Percentiles rank a stretch among this genome's conserved stretches.
These are phyloP conservation scores for Ennomos quercinarius DNA, from an alignment of 2,888 invertebrate genomes.

Conservation along the genomic window DNA sequence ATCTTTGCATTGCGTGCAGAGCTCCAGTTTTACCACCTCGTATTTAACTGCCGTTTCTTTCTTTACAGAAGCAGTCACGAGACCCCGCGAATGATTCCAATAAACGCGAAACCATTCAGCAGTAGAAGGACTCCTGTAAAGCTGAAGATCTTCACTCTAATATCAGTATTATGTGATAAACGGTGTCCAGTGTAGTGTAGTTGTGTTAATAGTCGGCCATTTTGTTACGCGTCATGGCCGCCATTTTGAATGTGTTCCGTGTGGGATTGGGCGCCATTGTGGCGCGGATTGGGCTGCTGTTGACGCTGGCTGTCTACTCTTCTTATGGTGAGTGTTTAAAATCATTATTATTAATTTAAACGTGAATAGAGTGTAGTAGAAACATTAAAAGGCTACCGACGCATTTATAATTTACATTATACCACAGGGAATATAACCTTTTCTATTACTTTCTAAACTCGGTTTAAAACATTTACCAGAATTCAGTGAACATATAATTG, in stretches of 20 bases:
- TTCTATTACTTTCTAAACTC: too few relatives aligned
- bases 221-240: slow-evolving; percentile 62
- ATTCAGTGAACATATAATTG: too few relatives aligned
- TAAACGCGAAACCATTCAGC: slow-evolving; percentile 46
- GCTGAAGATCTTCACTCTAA: slow-evolving; percentile 48
- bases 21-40: background rate
- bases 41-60: slow-evolving; percentile 26
- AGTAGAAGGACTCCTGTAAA: slow-evolving; percentile 48
- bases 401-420: too few relatives aligned
- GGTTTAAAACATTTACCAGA: too few relatives aligned
- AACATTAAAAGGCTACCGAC: too few relatives aligned
- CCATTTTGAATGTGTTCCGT: slow-evolving; percentile 65
- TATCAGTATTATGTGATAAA: slow-evolving; percentile 74
- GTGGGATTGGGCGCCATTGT: slow-evolving; percentile 58
- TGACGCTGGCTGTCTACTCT: slow-evolving; percentile 71
- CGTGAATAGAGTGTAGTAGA: too few relatives aligned
- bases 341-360: too few relatives aligned
- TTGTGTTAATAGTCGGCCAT: slow-evolving; percentile 55
- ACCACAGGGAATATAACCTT: too few relatives aligned
- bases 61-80: slow-evolving; percentile 54
- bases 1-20: too few relatives aligned
- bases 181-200: slow-evolving; percentile 62
- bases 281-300: slow-evolving; percentile 61
- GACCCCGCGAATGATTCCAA: slow-evolving; percentile 68
- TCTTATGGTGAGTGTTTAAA: slow-evolving; percentile 69